A percentile compares a stretch with the other conserved stretches of the same genome.
Evolutionary conservation across 2,888 invertebrate genomes (phyloP).

Genomic region (Microctonus hyperodae): DNA sequence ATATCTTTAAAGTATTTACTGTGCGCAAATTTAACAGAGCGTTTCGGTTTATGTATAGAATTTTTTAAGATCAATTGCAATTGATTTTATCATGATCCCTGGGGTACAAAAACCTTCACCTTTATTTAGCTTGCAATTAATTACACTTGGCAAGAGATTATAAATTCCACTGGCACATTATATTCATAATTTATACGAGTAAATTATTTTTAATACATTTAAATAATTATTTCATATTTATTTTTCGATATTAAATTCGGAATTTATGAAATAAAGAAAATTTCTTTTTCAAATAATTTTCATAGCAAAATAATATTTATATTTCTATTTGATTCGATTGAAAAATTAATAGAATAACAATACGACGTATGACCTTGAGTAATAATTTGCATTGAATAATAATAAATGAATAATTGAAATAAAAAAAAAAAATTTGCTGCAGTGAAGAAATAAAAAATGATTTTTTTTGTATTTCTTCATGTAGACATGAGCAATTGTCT

Average conservation of each 20-base stretch:
- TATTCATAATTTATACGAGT: neutral
- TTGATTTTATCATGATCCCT: neutral
- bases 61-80: neutral
- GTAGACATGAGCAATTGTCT: too few relatives aligned
- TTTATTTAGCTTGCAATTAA: conserved; percentile 16
- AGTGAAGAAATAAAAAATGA: too few relatives aligned
- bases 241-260: too few relatives aligned
- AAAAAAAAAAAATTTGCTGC: neutral
- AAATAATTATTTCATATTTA: too few relatives aligned
- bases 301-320: too few relatives aligned
- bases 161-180: neutral
- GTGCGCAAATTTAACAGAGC: too few relatives aligned
- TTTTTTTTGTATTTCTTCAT: neutral
- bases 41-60: too few relatives aligned
- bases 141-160: neutral
- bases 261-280: too few relatives aligned
- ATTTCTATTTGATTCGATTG: neutral
- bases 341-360: neutral
- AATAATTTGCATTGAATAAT: neutral
- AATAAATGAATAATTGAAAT: neutral
- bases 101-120: conserved; percentile 9
- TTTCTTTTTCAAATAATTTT: too few relatives aligned
- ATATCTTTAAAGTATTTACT: too few relatives aligned
- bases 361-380: neutral
- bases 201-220: too few relatives aligned